Percentiles rank a stretch among this genome's conserved stretches.
phyloP scores from a whole-genome alignment of 1,140 invertebrate species.

The Panagrolaimus sp. region DNA sequence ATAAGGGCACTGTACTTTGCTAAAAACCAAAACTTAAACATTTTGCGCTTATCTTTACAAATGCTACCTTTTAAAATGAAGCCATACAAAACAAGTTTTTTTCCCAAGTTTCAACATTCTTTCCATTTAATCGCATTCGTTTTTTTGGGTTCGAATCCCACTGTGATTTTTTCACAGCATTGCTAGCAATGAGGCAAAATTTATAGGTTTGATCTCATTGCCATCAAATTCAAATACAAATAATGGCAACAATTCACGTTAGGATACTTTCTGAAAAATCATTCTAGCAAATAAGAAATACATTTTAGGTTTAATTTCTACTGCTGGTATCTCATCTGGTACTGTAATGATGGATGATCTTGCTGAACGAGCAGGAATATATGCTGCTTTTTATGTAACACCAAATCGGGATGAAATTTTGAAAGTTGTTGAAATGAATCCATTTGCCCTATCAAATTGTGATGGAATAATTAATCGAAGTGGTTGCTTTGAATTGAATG shows the following conservation, averaged over 20 bases:
- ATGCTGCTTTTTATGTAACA: constrained; percentile 51
- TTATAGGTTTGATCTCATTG: constrained; percentile 7
- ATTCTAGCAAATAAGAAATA: not conserved
- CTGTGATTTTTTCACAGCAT: not conserved
- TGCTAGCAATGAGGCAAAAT: not conserved
- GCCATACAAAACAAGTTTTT: no score
- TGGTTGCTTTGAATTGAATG: constrained; percentile 49
- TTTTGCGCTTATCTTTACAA: no score
- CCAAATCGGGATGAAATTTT: constrained; percentile 54
- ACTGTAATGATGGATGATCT: constrained; percentile 52
- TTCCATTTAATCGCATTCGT: not conserved
- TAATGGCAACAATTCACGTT: not conserved
- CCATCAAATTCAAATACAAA: not conserved
- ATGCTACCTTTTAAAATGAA: no score
- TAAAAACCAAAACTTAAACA: no score
- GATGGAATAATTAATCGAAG: constrained; percentile 49
- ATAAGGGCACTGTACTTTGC: no score
- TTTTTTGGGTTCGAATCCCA: no score
- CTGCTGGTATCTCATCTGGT: constrained; percentile 32
- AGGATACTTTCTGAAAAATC: not conserved
- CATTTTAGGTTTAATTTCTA: constrained; percentile 25
- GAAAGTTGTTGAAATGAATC: constrained; percentile 54
- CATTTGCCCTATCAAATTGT: constrained; percentile 40
- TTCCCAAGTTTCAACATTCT: no score
- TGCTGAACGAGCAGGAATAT: constrained; percentile 47